Base-by-base conservation (phyloP, 2,113 vertebrate species). In the Sarotherodon lohbergeri region DNA sequence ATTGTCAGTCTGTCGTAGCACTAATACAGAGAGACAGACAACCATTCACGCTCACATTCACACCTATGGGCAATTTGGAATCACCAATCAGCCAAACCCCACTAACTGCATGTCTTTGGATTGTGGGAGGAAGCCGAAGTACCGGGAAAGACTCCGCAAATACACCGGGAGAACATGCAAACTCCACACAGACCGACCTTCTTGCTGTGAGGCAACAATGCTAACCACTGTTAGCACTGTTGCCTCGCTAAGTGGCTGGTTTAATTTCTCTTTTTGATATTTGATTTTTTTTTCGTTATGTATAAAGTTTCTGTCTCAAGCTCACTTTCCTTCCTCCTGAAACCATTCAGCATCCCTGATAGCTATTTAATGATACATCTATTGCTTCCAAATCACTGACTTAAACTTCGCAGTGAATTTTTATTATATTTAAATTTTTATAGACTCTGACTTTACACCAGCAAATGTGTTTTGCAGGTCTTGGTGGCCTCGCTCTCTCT, bases 401-500 rank as follows among this genome's bases (percentile, higher is more conserved):
- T 55, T 61, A 32, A 50, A 50, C 43, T 78, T 78, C 1, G 9
- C 43, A 29, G 24, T 76, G 71, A 76, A 29, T 78, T 59, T 36
- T 39, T 36, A 24, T n/a, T 36, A 13, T 36, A 46, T 36, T 24
- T 4, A 52, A 5, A 16, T 54, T 63, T 86, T 19, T 61, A n/a
- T 61, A 24, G 22, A 66, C 17, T 22, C 32, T 34, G 24, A 50
- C 61, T 66, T 34, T 71, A 32, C 10, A 16, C 9, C 32, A 61
- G 14, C 19, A 32, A 73, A 39, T 81, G 46, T 52, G 54, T 80
- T 88, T 79, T 81, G 29, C n/a, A 12, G 55, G 32, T 80, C 63
- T 59, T 71, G 12, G 50, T 81, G 88, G 89, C 86, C 83, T 85
- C 16, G 54, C 82, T 78, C 84, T 83, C 88, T 3, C 86, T 81